A percentile compares a stretch with the other conserved stretches of the same genome.
phyloP scores from a whole-genome alignment of 2,888 invertebrate genomes.

The Rotaria macrura region DNA sequence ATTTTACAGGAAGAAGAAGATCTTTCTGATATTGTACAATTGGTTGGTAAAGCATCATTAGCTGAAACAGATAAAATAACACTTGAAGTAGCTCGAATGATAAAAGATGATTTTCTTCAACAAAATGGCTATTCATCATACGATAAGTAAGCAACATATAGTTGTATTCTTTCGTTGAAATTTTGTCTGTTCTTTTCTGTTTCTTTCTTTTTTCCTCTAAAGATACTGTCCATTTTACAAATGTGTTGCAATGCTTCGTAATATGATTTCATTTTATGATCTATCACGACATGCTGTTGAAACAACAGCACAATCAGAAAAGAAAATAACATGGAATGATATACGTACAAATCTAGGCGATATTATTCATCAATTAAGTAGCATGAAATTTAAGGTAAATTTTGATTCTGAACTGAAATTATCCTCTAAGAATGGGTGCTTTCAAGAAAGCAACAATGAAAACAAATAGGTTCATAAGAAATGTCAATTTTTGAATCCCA shows the following conservation, averaged over 20 bases:
- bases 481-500: no score
- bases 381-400: slow-evolving; percentile 57
- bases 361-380: slow-evolving; percentile 75
- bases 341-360: slow-evolving; percentile 91
- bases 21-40: slow-evolving; percentile 95
- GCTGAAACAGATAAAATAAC: slow-evolving; percentile 99
- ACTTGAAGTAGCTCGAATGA: slow-evolving; percentile 87
- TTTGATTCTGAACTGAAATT: no score
- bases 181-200: no score
- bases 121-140: slow-evolving; percentile 73
- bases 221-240: slow-evolving; percentile 99
- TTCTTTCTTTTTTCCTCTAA: not conserved
- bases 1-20: slow-evolving; percentile 97
- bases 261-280: slow-evolving; percentile 96
- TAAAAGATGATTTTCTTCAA: slow-evolving; percentile 98
- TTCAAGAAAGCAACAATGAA: no score
- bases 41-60: slow-evolving; percentile 94
- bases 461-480: no score
- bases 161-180: no score
- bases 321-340: slow-evolving; percentile 94
- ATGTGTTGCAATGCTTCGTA: slow-evolving; percentile 93
- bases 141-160: slow-evolving; percentile 44
- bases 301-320: slow-evolving; percentile 92
- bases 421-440: no score
- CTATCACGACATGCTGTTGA: slow-evolving; percentile 94